Percentiles rank a stretch among this genome's conserved stretches.
Evolutionary conservation across 2,797 vertebrate species (phyloP).

Genomic region (Leptodactylus fallax): DNA sequence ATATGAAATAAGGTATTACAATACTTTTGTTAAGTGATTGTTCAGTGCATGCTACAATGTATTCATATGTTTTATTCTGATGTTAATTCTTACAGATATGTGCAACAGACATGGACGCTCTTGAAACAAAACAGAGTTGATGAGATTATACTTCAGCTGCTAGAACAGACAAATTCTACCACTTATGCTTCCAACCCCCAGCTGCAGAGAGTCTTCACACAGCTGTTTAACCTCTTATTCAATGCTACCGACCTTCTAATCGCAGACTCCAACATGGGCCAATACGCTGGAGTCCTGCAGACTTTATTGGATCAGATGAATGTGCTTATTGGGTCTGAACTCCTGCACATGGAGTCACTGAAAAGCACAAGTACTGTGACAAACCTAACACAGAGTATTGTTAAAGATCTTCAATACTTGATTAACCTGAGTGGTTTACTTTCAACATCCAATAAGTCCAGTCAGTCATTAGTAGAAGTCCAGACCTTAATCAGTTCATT

Average conservation of each 20-base stretch:
- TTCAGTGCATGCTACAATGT: neutral
- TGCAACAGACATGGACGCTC: conserved; percentile 19
- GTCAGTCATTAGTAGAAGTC: conserved; percentile 21
- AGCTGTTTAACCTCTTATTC: conserved; percentile 5
- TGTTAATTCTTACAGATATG: conserved; percentile 39
- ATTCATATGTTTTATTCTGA: neutral
- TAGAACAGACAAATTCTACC: conserved; percentile 17
- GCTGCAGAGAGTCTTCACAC: conserved; percentile 7
- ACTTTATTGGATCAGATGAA: conserved; percentile 30
- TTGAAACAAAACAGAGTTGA: conserved; percentile 30
- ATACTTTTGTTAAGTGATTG: neutral
- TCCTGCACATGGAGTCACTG: neutral
- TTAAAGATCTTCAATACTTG: neutral
- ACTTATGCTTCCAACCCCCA: conserved; percentile 7
- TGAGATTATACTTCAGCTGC: conserved; percentile 14
- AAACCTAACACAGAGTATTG: neutral
- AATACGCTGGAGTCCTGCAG: neutral
- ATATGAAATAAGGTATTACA: too few relatives aligned
- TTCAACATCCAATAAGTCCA: conserved; percentile 26
- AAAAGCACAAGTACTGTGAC: neutral
- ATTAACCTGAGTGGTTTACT: conserved; percentile 16
- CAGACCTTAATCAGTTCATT: conserved; percentile 16
- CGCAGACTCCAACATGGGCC: neutral
- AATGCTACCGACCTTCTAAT: conserved; percentile 40
- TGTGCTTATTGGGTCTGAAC: conserved; percentile 1